Evolutionary conservation across 2,113 vertebrate genomes (phyloP), one percentile per base, ranked within the genome.

Genomic region (Eptatretus burgeri): DNA sequence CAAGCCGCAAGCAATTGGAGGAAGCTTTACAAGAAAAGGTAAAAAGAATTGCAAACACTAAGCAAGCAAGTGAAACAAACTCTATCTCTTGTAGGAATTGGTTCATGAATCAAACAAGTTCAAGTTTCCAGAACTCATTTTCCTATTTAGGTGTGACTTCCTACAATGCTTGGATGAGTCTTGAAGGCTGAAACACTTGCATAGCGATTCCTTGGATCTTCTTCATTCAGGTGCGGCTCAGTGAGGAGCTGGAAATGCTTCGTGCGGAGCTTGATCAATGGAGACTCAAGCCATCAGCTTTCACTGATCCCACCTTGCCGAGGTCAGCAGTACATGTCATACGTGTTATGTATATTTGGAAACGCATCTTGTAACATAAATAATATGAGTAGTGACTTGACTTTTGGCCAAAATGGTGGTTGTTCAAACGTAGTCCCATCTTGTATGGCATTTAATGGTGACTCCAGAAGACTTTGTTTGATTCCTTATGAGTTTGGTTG

Each of bases 171-270:
- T 56, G 56, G 11, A 11, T 60, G 56, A 60, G n/a, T 60, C 56
- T 20, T 41, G 27, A 41, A 41, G 27, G 27, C 27, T 41, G 27
- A 7, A 7, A 41, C 27, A 41, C 27, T 41, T 41, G 13, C 56
- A 10, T 60, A n/a, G n/a, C 11, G 20, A 12, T 13, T n/a, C 12
- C 20, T 60, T 60, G n/a, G 56, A 17, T n/a, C 20, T 13, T 12
- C 10, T 60, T n/a, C 20, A 20, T 60, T 69, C 72, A 95, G 89
- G 81, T 85, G 67, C 78, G 84, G 50, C 72, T 95, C 69, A 84
- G 87, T 1, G 82, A 85, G 1, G 89, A 95, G 77, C 89, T 93
- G 2, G 86, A 94, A 68, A 94, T 91, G 67, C 73, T 94, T 68
- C 78, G 87, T 68, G 73, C 82, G 63, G 89, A 95, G 75, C 79